These are phyloP conservation scores for Baccha elongata DNA, from an alignment of 2,888 invertebrate species.

Conservation along the genomic window DNA sequence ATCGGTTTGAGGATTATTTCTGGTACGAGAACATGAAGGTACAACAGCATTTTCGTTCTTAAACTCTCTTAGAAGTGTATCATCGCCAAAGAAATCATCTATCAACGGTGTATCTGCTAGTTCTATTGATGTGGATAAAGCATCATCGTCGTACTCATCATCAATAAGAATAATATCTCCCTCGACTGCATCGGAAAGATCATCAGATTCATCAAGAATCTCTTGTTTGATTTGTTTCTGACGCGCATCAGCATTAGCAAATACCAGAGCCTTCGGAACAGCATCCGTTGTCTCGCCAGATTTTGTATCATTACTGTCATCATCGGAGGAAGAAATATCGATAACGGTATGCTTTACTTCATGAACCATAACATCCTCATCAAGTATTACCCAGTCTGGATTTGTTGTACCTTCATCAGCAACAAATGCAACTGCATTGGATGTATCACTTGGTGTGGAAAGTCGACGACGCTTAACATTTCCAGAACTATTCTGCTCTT, in stretches of 20 bases:
- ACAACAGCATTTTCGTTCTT: constrained; percentile 78
- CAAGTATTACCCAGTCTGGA: constrained; percentile 75
- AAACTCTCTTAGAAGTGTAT: constrained; percentile 79
- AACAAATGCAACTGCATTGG: constrained; percentile 2
- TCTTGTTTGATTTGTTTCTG: constrained; percentile 79
- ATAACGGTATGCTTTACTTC: constrained; percentile 75
- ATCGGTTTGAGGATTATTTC: constrained; percentile 77
- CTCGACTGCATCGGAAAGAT: constrained; percentile 70
- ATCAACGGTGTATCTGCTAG: constrained; percentile 79
- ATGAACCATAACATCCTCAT: constrained; percentile 79
- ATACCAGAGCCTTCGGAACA: constrained; percentile 42
- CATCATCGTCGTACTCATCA: constrained; percentile 75
- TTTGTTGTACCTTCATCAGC: constrained; percentile 71
- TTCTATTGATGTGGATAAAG: constrained; percentile 74
- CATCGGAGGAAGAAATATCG: constrained; percentile 75
- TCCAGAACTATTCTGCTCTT: constrained; percentile 43
- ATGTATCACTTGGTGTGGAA: constrained; percentile 31
- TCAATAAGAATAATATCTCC: constrained; percentile 80
- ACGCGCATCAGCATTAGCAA: constrained; percentile 75
- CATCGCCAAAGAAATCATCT: constrained; percentile 80
- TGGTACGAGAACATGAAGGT: constrained; percentile 76
- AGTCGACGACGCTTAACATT: constrained; percentile 76
- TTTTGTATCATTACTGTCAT: background rate
- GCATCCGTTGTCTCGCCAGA: background rate
- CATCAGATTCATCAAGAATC: constrained; percentile 78